Conservation (phyloP, 2,113 vertebrate species). For the Albula goreensis region DNA sequence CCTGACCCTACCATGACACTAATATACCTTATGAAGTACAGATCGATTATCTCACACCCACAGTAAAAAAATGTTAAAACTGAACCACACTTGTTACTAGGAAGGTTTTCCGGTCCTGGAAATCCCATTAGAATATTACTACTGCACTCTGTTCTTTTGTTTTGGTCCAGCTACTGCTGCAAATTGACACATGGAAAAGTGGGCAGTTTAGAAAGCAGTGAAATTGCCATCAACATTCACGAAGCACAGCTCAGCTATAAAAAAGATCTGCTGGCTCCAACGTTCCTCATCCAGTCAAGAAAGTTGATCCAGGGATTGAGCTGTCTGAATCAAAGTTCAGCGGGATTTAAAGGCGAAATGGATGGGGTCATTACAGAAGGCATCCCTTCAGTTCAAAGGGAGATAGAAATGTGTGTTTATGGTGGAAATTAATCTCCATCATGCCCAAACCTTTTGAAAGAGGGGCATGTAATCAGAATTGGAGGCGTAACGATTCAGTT, state of each 20-base stretch:
- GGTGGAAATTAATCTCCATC: slow-evolving; percentile 66
- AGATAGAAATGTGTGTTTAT: slow-evolving; percentile 46
- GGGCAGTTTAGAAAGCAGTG: neutral
- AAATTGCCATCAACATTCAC: neutral
- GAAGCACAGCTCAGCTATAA: slow-evolving; percentile 40
- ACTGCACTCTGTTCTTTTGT: neutral
- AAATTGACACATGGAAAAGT: neutral
- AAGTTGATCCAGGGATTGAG: slow-evolving; percentile 59
- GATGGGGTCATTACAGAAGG: slow-evolving; percentile 64
- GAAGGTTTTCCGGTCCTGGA: slow-evolving; percentile 28
- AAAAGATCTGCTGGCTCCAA: slow-evolving; percentile 45
- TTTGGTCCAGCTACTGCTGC: neutral
- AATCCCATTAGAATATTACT: slow-evolving; percentile 41
- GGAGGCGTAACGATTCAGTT: slow-evolving; percentile 61
- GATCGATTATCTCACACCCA: slow-evolving; percentile 7
- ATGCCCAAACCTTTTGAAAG: slow-evolving; percentile 60
- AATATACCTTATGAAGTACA: slow-evolving; percentile 3
- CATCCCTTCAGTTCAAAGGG: slow-evolving; percentile 67
- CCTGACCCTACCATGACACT: neutral
- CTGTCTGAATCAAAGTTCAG: slow-evolving; percentile 59
- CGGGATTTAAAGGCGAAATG: slow-evolving; percentile 43
- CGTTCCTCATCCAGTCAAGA: slow-evolving; percentile 43
- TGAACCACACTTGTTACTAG: slow-evolving; percentile 25
- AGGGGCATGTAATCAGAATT: slow-evolving; percentile 65
- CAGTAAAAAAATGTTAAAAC: slow-evolving; percentile 38